Conservation (phyloP, 2,113 vertebrate species). For the Zeus faber region DNA sequence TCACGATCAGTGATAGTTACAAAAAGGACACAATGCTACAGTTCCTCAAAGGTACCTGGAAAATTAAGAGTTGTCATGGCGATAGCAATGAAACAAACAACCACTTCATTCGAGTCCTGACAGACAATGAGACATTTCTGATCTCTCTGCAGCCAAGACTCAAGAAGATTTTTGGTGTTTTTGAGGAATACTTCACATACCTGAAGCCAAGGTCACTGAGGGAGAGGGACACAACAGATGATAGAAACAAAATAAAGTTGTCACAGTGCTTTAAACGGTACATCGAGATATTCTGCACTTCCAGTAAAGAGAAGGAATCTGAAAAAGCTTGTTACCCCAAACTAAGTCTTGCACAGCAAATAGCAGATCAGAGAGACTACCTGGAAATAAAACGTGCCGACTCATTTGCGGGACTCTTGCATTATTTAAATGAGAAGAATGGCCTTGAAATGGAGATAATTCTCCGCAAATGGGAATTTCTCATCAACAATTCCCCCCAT, state of each 20-base stretch:
- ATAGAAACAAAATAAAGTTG: slow-evolving; percentile 36
- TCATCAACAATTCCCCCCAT: slow-evolving; percentile 6
- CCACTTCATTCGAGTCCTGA: slow-evolving; percentile 20
- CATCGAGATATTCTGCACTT: slow-evolving; percentile 20
- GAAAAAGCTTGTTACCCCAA: slow-evolving; percentile 42
- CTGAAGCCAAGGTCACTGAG: slow-evolving; percentile 29
- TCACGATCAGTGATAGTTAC: slow-evolving; percentile 11
- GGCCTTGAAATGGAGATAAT: slow-evolving; percentile 21
- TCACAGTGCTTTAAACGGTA: slow-evolving; percentile 36
- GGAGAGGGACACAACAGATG: slow-evolving; percentile 52
- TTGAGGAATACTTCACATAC: slow-evolving; percentile 49
- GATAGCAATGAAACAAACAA: not conserved
- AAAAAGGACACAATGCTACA: slow-evolving; percentile 35
- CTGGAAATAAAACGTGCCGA: slow-evolving; percentile 44
- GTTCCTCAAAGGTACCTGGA: slow-evolving; percentile 32
- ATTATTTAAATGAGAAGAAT: slow-evolving; percentile 28
- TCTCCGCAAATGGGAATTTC: slow-evolving; percentile 26
- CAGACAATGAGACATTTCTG: slow-evolving; percentile 29
- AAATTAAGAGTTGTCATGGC: slow-evolving; percentile 5
- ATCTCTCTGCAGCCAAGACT: slow-evolving; percentile 33
- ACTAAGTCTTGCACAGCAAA: slow-evolving; percentile 25
- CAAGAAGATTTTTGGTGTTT: slow-evolving; percentile 41
- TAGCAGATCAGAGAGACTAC: slow-evolving; percentile 20
- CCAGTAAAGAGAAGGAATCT: slow-evolving; percentile 23
- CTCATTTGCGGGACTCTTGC: slow-evolving; percentile 47